phyloP scores from a whole-genome alignment of 2,888 invertebrate genomes.

The Limnephilus rhombicus region DNA sequence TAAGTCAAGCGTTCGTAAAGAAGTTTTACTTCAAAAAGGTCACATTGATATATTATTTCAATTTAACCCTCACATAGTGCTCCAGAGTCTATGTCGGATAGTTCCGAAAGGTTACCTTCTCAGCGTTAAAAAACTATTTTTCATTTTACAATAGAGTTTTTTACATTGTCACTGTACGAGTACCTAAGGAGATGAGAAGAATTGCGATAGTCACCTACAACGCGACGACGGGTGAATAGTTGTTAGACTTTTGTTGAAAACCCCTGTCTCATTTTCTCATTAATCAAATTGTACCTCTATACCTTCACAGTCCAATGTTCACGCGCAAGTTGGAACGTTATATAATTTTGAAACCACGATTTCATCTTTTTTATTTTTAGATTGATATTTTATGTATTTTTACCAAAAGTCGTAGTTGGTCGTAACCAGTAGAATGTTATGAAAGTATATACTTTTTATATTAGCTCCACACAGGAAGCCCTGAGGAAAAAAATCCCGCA shows the following conservation, averaged over 20 bases:
- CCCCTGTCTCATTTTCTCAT: neutral
- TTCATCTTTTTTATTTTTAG: neutral
- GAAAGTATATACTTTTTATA: neutral
- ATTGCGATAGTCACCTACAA: neutral
- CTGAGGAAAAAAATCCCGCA: too few relatives aligned
- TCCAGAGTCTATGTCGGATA: neutral
- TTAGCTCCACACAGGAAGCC: too few relatives aligned
- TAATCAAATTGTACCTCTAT: neutral
- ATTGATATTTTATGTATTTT: neutral
- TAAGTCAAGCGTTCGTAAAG: too few relatives aligned
- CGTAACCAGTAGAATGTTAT: neutral
- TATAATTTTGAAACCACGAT: neutral
- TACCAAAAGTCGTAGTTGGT: neutral
- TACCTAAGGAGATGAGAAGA: neutral
- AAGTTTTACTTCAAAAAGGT: too few relatives aligned
- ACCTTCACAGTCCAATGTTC: neutral
- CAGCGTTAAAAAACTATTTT: neutral
- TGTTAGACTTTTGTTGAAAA: neutral
- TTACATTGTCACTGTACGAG: neutral
- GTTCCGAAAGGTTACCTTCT: neutral
- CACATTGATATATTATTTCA: neutral
- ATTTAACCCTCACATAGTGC: neutral
- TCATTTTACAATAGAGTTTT: neutral
- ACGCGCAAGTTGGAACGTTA: neutral
- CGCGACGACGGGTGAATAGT: neutral